These are phyloP conservation scores for Crenichthys baileyi DNA, from an alignment of 2,797 vertebrate species.

Conservation along the genomic window DNA sequence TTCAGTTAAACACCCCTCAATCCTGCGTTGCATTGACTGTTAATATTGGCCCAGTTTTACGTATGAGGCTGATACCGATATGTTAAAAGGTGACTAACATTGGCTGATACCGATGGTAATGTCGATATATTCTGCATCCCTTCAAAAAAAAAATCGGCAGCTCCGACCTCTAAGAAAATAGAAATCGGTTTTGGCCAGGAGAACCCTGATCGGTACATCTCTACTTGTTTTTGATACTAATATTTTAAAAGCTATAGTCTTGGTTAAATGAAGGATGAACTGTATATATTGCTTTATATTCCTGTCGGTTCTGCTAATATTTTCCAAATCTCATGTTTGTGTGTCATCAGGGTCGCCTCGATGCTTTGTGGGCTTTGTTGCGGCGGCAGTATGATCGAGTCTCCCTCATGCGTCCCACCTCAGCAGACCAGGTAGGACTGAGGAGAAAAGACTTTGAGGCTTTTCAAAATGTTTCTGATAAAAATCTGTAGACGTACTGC, in stretches of 20 bases:
- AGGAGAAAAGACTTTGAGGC: neutral
- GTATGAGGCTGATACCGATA: too few species aligned
- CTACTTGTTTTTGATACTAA: too few species aligned
- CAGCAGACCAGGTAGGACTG: slow-evolving; percentile 88
- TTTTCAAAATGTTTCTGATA: neutral
- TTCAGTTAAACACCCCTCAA: too few species aligned
- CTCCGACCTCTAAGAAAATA: too few species aligned
- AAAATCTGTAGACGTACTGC: neutral
- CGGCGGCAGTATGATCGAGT: slow-evolving; percentile 90
- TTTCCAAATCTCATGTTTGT: neutral
- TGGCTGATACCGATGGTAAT: too few species aligned
- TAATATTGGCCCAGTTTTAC: too few species aligned
- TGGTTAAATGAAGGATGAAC: neutral
- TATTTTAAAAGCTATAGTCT: neutral
- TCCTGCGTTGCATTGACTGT: too few species aligned
- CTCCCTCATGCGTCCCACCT: slow-evolving; percentile 93
- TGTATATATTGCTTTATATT: neutral
- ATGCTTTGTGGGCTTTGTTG: slow-evolving; percentile 93
- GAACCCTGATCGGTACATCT: too few species aligned
- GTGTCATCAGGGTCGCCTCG: slow-evolving; percentile 87
- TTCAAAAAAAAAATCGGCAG: too few species aligned
- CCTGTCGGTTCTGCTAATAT: neutral
- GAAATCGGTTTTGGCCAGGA: too few species aligned
- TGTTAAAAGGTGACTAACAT: too few species aligned
- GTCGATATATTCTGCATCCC: too few species aligned